These are phyloP conservation scores for Rachycentron canadum DNA, from an alignment of 2,797 vertebrate genomes.

Conservation along the genomic window DNA sequence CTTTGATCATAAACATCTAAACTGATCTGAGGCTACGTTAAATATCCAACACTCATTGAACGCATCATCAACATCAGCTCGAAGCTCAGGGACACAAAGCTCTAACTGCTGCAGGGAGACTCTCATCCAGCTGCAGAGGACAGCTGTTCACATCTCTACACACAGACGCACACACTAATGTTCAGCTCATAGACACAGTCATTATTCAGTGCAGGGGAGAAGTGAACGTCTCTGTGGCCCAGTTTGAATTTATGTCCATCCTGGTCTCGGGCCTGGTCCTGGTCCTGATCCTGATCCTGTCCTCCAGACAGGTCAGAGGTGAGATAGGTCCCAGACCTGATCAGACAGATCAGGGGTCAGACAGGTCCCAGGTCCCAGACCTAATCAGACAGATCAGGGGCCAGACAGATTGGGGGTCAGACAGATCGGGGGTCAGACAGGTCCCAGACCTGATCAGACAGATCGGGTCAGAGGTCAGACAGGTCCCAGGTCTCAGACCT, in stretches of 20 bases:
- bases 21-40: constrained; percentile 50
- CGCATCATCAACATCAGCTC: constrained; percentile 58
- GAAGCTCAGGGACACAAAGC: constrained; percentile 42
- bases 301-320: not conserved
- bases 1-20: constrained; percentile 65
- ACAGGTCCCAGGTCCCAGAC: not conserved
- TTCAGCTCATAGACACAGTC: not conserved
- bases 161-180: not conserved
- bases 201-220: constrained; percentile 4
- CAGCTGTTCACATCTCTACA: not conserved
- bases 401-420: too few relatives aligned
- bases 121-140: constrained; percentile 41
- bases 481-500: not conserved
- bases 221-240: constrained; percentile 3
- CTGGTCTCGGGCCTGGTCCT: too few relatives aligned
- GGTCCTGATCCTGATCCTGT: not conserved
- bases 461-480: not conserved
- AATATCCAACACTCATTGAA: constrained; percentile 64
- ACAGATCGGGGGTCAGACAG: too few relatives aligned
- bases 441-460: not conserved
- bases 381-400: constrained; percentile 33
- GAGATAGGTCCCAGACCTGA: too few relatives aligned
- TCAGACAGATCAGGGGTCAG: not conserved
- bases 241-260: constrained; percentile 47
- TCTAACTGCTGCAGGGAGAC: constrained; percentile 38